phyloP scores from a whole-genome alignment of 23 tunicate species.

The Clavelina lepadiformis region DNA sequence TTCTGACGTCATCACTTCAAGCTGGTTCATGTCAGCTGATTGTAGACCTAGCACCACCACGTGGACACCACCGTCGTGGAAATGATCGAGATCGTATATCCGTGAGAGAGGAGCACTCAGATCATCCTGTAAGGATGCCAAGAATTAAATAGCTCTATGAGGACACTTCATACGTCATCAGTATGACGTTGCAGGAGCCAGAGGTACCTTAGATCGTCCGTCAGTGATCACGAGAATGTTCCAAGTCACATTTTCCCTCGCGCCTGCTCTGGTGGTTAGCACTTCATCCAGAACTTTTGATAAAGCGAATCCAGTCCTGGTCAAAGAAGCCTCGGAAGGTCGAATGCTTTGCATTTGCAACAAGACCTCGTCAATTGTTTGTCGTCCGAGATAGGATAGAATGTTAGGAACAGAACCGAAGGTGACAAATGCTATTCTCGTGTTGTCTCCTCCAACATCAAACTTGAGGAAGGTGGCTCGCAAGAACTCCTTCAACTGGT shows the following conservation, averaged over 20 bases:
- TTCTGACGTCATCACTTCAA: conserved; percentile 10
- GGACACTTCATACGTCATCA: not conserved
- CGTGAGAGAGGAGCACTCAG: conserved; percentile 1
- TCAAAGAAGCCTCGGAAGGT: conserved; percentile 2
- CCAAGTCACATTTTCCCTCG: conserved; percentile 37
- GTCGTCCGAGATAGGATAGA: not conserved
- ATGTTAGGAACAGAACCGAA: not conserved
- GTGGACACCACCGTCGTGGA: conserved; percentile 2
- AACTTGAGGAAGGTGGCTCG: too few species aligned
- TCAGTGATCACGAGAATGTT: conserved; percentile 32
- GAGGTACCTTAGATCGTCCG: conserved; percentile 39
- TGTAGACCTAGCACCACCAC: conserved; percentile 28
- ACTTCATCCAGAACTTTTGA: not conserved
- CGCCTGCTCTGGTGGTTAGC: conserved; percentile 4
- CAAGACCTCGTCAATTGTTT: conserved; percentile 3
- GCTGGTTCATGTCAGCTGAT: conserved; percentile 18
- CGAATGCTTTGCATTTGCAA: not conserved
- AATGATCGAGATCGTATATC: not conserved
- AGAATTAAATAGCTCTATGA: not conserved
- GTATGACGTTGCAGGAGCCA: not conserved
- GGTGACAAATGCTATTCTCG: not conserved
- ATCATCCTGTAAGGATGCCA: conserved; percentile 18
- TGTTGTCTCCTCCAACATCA: not conserved
- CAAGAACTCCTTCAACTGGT: conserved; percentile 15
- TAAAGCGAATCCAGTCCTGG: conserved; percentile 33